Evolutionary conservation across 2,888 invertebrate species (phyloP).

Genomic region (Drosophila meridiana): DNA sequence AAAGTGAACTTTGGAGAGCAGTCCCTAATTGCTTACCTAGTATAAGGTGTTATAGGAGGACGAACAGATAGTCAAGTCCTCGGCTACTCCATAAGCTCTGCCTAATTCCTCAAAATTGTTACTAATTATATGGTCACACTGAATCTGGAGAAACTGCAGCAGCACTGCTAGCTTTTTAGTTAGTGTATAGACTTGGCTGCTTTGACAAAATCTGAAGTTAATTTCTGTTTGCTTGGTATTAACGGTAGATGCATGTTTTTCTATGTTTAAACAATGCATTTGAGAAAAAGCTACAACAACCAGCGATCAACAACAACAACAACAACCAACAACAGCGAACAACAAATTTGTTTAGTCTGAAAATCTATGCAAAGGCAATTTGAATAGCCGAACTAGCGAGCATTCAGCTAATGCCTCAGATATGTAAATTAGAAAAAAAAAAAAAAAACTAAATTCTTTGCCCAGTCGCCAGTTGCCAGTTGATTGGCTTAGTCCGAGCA

Average conservation of each 20-base stretch:
- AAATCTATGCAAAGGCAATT: slow-evolving; percentile 74
- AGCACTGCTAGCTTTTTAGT: background rate
- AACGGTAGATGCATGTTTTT: slow-evolving; percentile 68
- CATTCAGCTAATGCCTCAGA: slow-evolving; percentile 74
- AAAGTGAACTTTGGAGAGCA: background rate
- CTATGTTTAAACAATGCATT: slow-evolving; percentile 64
- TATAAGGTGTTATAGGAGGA: background rate
- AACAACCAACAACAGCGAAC: slow-evolving; percentile 9
- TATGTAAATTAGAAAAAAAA: slow-evolving; percentile 73
- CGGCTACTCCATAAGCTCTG: background rate
- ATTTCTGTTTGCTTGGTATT: slow-evolving; percentile 31
- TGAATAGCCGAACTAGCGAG: slow-evolving; percentile 58
- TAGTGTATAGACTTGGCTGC: slow-evolving; percentile 21
- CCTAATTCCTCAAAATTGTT: background rate
- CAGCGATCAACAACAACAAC: slow-evolving; percentile 26
- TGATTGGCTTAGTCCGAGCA: slow-evolving; percentile 61
- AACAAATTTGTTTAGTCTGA: slow-evolving; percentile 58
- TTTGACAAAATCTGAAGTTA: slow-evolving; percentile 5
- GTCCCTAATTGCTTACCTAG: background rate
- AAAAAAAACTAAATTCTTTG: slow-evolving; percentile 42
- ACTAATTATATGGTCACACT: background rate
- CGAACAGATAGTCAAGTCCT: background rate
- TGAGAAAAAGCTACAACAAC: slow-evolving; percentile 38
- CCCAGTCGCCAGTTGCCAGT: slow-evolving; percentile 45
- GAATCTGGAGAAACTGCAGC: background rate